Percentiles rank a stretch among this genome's conserved stretches.
Evolutionary conservation across 2,888 invertebrate species (phyloP).

Genomic region (Drosophila affinis): DNA sequence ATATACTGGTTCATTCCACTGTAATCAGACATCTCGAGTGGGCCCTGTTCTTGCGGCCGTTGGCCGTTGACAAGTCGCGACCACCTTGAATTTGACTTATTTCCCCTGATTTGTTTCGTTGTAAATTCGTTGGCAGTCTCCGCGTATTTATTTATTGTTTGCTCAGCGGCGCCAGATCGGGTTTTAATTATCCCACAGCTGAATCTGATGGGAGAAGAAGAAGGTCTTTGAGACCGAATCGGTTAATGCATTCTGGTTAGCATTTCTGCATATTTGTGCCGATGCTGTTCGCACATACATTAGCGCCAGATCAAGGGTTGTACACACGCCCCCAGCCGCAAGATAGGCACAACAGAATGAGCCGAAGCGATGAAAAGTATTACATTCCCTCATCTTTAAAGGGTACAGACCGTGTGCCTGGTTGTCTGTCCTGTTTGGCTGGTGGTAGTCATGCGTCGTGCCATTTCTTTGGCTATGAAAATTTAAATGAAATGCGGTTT

Average conservation of each 20-base stretch:
- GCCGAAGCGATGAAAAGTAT: background rate
- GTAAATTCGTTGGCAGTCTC: slow-evolving; percentile 63
- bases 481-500: slow-evolving; percentile 40
- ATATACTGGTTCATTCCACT: slow-evolving; percentile 16
- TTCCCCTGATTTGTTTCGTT: slow-evolving; percentile 46
- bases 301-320: slow-evolving; percentile 38
- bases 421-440: background rate
- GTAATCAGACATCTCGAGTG: slow-evolving; percentile 10
- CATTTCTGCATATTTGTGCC: slow-evolving; percentile 38
- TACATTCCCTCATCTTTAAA: background rate
- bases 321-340: slow-evolving; percentile 24
- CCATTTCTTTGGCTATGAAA: slow-evolving; percentile 23
- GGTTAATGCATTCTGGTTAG: slow-evolving; percentile 4
- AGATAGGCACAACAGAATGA: background rate
- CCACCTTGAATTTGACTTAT: slow-evolving; percentile 69
- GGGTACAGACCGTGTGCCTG: background rate
- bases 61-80: slow-evolving; percentile 58
- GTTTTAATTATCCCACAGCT: slow-evolving; percentile 45
- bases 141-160: slow-evolving; percentile 44
- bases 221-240: slow-evolving; percentile 3
- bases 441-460: background rate
- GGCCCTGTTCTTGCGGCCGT: slow-evolving; percentile 7
- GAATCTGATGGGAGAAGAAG: background rate
- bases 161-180: slow-evolving; percentile 43
- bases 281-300: slow-evolving; percentile 50